phyloP scores from a whole-genome alignment of 2,113 vertebrate species.

The Microtus montanus region DNA sequence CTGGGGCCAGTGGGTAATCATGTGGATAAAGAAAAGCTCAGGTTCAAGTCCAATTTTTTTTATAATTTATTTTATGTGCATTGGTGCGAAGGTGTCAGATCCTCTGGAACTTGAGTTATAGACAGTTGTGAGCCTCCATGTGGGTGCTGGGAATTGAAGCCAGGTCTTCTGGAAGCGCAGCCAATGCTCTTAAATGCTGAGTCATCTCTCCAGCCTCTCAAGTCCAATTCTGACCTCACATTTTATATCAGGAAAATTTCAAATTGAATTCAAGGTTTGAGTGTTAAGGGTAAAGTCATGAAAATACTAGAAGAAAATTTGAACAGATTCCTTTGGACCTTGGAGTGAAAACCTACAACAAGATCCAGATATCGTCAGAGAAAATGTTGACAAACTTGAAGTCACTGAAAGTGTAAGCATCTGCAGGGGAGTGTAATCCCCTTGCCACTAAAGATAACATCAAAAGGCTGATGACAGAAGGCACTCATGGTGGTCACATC shows the following conservation, averaged over 20 bases:
- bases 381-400: conserved; percentile 25
- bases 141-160: background rate
- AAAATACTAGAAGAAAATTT: conserved; percentile 64
- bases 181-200: background rate
- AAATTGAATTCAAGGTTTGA: conserved; percentile 38
- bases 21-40: conserved; percentile 52
- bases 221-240: background rate
- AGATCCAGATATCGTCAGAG: conserved; percentile 17
- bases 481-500: background rate
- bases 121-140: background rate
- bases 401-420: background rate
- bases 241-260: conserved; percentile 45
- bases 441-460: background rate
- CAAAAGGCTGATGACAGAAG: background rate
- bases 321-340: conserved; percentile 27
- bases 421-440: background rate
- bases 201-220: background rate
- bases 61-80: background rate
- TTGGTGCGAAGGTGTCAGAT: background rate
- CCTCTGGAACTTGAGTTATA: background rate
- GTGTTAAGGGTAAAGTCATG: conserved; percentile 55
- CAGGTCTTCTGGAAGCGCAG: background rate
- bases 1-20: conserved; percentile 12
- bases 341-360: background rate
- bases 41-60: background rate